phyloP scores from a whole-genome alignment of 2,888 invertebrate species.

The Diplolepis rosae region DNA sequence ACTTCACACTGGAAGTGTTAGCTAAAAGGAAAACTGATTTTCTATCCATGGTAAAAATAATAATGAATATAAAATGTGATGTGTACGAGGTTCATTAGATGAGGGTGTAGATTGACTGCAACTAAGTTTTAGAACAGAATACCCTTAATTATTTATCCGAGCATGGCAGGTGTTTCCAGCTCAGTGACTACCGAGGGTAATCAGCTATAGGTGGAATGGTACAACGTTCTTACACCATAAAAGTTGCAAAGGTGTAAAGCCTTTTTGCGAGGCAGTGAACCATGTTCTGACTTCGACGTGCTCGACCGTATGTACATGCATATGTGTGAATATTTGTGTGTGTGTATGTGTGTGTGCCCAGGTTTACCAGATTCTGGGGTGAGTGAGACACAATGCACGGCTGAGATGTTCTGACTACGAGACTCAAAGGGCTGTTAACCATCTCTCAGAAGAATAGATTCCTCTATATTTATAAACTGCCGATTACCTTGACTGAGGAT shows the following conservation, averaged over 20 bases:
- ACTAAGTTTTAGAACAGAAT: not conserved
- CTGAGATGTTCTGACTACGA: conserved; percentile 61
- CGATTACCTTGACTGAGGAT: conserved; percentile 4
- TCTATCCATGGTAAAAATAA: not conserved
- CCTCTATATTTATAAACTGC: conserved; percentile 5
- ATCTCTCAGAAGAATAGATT: not conserved
- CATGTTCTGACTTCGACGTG: conserved; percentile 45
- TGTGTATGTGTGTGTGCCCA: too few species aligned
- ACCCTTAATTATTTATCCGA: conserved; percentile 27
- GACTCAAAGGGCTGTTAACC: conserved; percentile 66
- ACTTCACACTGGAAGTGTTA: too few species aligned
- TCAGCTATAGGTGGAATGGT: conserved; percentile 19
- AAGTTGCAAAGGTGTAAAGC: conserved; percentile 57
- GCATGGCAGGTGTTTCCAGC: conserved; percentile 28
- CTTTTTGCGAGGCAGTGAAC: conserved; percentile 62
- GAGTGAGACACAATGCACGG: conserved; percentile 63
- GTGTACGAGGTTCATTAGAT: conserved; percentile 1
- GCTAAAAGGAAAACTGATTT: conserved; percentile 18
- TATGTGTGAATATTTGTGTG: too few species aligned
- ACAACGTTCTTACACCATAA: conserved; percentile 48
- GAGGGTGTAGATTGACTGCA: not conserved
- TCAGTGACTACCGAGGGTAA: conserved; percentile 21
- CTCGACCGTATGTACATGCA: conserved; percentile 49
- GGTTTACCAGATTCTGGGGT: conserved; percentile 36
- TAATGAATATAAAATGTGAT: not conserved